Conservation (phyloP, 2,797 vertebrate genomes). For the Pseudomugil gertrudae region DNA sequence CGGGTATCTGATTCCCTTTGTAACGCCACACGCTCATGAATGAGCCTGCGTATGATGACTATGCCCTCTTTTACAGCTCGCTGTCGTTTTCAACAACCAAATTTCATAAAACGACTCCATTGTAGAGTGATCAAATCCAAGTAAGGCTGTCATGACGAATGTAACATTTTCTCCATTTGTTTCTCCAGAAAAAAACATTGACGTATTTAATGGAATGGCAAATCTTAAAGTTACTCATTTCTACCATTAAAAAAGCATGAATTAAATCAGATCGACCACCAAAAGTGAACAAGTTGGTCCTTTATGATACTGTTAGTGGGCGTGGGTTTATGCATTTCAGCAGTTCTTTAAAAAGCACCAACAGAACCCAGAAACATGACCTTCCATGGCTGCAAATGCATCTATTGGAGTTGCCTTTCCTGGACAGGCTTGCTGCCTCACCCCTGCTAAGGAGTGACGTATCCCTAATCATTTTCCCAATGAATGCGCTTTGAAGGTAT, state of each 20-base stretch:
- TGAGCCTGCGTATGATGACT: constrained; percentile 39
- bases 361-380: constrained; percentile 29
- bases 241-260: not conserved
- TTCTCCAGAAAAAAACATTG: constrained; percentile 1
- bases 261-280: constrained; percentile 4
- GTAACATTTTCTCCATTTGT: constrained; percentile 14
- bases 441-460: constrained; percentile 58
- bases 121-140: constrained; percentile 33
- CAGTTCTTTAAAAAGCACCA: constrained; percentile 58
- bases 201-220: constrained; percentile 9
- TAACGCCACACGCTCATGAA: constrained; percentile 48
- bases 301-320: too few species aligned
- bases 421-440: constrained; percentile 51
- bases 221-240: not conserved
- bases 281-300: constrained; percentile 28
- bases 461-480: constrained; percentile 59
- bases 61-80: constrained; percentile 40
- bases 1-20: constrained; percentile 64
- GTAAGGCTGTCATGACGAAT: constrained; percentile 19
- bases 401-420: constrained; percentile 44
- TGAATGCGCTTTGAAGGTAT: constrained; percentile 48
- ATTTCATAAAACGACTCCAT: constrained; percentile 59
- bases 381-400: constrained; percentile 30
- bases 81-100: constrained; percentile 53
- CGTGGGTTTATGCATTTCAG: constrained; percentile 9